These are phyloP conservation scores for Norana najaformis DNA, from an alignment of 2,888 invertebrate genomes.

Conservation along the genomic window DNA sequence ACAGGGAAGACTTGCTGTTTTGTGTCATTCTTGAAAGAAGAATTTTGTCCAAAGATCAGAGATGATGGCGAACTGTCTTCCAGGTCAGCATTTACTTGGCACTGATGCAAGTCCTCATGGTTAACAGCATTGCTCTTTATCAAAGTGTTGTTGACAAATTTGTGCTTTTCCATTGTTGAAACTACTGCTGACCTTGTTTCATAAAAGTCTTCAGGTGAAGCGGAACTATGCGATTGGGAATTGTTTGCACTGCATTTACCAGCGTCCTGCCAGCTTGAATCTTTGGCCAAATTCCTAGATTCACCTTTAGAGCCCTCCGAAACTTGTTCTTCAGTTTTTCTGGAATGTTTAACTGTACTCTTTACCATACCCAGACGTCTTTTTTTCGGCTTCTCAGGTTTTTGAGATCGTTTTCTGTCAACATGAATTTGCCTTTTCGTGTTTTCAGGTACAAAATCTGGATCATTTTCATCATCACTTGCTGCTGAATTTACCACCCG, in stretches of 20 bases:
- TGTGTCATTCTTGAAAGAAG: neutral
- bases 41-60: slow-evolving; percentile 4
- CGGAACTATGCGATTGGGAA: neutral
- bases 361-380: neutral
- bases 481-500: neutral
- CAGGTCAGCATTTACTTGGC: neutral
- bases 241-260: neutral
- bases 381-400: neutral
- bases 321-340: neutral
- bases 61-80: neutral
- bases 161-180: neutral
- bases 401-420: neutral
- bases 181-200: neutral
- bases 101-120: neutral
- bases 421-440: neutral
- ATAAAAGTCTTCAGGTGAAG: neutral
- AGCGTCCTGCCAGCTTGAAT: neutral
- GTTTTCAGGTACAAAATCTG: neutral
- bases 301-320: neutral
- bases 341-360: neutral
- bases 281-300: neutral
- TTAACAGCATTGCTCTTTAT: neutral
- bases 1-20: neutral
- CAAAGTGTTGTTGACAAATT: neutral
- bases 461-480: neutral